Evolutionary conservation across 1,140 invertebrate genomes (phyloP), one percentile per base, ranked within the genome.

Genomic region (Pentalonia nigronervosa): DNA sequence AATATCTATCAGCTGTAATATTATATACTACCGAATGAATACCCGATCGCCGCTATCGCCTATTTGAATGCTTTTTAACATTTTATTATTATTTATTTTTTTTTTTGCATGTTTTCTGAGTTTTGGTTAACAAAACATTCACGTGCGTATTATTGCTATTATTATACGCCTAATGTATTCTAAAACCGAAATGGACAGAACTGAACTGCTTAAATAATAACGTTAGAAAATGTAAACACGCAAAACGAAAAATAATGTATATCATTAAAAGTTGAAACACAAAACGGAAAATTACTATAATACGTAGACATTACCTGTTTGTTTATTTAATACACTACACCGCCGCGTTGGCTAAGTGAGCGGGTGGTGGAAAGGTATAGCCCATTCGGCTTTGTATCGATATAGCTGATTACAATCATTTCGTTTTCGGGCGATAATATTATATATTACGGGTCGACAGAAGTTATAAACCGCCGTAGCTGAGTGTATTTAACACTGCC

Each of bases 191-290:
- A 83, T 34, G 76, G 76, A 36, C 34, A 34, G 34, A 36, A 21
- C 76, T 23, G 76, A 36, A 83, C 76, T 83, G 76, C 34, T 83
- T 36, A 83, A 83, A 83, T 83, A 83, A 83, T 83, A 83, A 83
- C 76, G 76, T 83, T 36, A 36, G 76, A 83, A 83, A 83, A 83
- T 83, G n/a, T 83, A 83, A 83, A 83, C 76, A 83, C 34, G 76
- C 76, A 36, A 83, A 83, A 83, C 76, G 76, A 83, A 83, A 83
- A 83, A 83, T 83, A 83, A 83, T 83, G 34, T 83, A 23, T 83
- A 36, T 83, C 34, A 83, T 83, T 83, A 83, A 83, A 83, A 83
- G 76, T 36, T 36, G n/a, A 83, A 83, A 83, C 60, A 83, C 76
- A 83, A 83, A 83, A 83, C 34, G 76, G 34, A 83, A 83, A 83